Evolutionary conservation across 1,140 invertebrate species (phyloP).

Genomic region (Dendrolimus kikuchii): DNA sequence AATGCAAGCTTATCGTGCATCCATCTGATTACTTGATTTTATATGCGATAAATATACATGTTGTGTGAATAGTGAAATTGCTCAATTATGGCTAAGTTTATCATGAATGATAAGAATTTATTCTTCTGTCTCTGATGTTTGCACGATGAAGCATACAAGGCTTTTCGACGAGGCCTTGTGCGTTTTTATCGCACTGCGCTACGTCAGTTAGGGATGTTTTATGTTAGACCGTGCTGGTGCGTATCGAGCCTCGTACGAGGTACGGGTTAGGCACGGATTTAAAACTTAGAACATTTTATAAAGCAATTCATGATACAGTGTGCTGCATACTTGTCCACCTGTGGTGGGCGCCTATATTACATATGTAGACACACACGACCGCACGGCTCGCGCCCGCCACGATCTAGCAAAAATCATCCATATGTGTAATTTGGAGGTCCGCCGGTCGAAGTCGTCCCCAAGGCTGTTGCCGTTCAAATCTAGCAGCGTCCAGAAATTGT

Average conservation of each 20-base stretch:
- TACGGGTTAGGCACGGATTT: too few relatives aligned
- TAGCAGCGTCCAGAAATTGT: constrained; percentile 11
- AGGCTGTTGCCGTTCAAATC: constrained; percentile 19
- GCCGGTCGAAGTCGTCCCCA: constrained; percentile 41
- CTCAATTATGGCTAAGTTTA: background rate
- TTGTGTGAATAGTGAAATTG: background rate
- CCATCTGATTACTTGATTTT: constrained; percentile 15
- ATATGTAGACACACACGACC: too few relatives aligned
- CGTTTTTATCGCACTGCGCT: constrained; percentile 40
- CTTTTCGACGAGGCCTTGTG: constrained; percentile 25
- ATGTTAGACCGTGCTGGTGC: too few relatives aligned
- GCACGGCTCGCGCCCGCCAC: too few relatives aligned
- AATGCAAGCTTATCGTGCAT: constrained; percentile 16
- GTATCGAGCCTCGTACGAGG: too few relatives aligned
- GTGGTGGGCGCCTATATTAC: too few relatives aligned
- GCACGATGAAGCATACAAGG: constrained; percentile 31
- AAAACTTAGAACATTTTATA: too few relatives aligned
- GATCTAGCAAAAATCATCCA: constrained; percentile 10
- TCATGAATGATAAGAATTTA: background rate
- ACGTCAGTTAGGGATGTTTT: constrained; percentile 9
- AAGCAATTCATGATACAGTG: too few relatives aligned
- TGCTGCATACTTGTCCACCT: too few relatives aligned
- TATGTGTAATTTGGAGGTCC: constrained; percentile 71
- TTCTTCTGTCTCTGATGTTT: constrained; percentile 15
- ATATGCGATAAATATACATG: background rate